phyloP scores from a whole-genome alignment of 2,888 invertebrate species.

The Lordiphosa fenestrarum region DNA sequence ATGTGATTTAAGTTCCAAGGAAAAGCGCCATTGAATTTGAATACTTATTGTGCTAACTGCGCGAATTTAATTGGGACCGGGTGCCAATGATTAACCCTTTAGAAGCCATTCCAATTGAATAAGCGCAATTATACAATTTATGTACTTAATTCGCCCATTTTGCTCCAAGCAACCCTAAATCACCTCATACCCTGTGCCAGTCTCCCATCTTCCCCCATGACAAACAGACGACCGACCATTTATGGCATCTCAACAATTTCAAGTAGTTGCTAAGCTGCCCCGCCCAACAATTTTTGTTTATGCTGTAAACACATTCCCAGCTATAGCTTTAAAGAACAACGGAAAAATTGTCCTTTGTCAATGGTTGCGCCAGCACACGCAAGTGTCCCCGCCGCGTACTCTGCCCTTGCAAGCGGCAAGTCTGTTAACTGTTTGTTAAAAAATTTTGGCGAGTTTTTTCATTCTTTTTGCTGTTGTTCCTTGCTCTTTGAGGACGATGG shows the following conservation, averaged over 20 bases:
- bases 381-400: slow-evolving; percentile 8
- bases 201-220: slow-evolving; percentile 1
- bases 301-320: slow-evolving; percentile 58
- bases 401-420: slow-evolving; percentile 7
- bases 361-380: slow-evolving; percentile 25
- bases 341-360: slow-evolving; percentile 53
- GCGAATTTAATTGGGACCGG: no score
- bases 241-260: slow-evolving; percentile 66
- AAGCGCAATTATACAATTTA: slow-evolving; percentile 52
- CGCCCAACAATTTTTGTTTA: slow-evolving; percentile 39
- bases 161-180: slow-evolving; percentile 26
- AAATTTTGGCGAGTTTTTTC: slow-evolving; percentile 30
- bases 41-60: no score
- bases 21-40: no score
- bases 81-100: background rate
- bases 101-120: slow-evolving; percentile 25
- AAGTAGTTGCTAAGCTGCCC: slow-evolving; percentile 53
- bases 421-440: slow-evolving; percentile 49
- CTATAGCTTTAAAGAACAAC: slow-evolving; percentile 27
- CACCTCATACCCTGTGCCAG: slow-evolving; percentile 14
- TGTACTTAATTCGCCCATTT: slow-evolving; percentile 43
- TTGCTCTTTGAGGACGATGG: slow-evolving; percentile 17
- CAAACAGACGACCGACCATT: slow-evolving; percentile 29
- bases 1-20: no score
- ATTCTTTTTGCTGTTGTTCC: slow-evolving; percentile 7